Evolutionary conservation across 2,797 vertebrate species (phyloP), one percentile per base, ranked within the genome.

Genomic region (Cygnus olor): DNA sequence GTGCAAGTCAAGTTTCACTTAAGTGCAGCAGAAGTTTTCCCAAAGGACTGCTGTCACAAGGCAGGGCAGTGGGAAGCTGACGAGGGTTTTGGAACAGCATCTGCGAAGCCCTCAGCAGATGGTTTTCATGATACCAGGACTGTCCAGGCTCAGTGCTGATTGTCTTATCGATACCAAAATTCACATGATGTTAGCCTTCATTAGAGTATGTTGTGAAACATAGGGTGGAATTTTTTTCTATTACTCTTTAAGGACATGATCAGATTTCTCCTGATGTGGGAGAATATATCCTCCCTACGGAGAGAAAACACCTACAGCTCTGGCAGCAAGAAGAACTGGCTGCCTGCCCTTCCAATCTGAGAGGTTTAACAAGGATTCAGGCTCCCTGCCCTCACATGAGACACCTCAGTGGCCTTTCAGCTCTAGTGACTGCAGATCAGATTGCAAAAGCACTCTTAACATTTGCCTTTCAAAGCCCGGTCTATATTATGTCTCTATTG

Each of bases 1-100:
- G 80, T 81, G 88, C 90, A 95, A 97, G 92, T 94, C 80, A 83
- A 90, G 84, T 97, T 97, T 96, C 95, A 96, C 85, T 95, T 95
- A 69, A 79, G 42, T 83, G 85, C 80, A 30, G 96, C 79, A 95
- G 65, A 96, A 91, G 96, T 96, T 90, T 93, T 78, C 93, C 94
- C 93, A 64, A 69, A 80, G 95, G 96, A 80, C 44, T 66, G 32
- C 14, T 34, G 93, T 93, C 27, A 19, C 83, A 80, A 95, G 92
- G 70, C 90, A 96, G 72, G 86, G 86, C 88, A 89, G 88, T 44
- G 38, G 38, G 94, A 96, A 83, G 80, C 90, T 76, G 36, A 90
- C 4, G 5, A 73, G 44, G 21, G 64, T 81, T 97, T 81, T 85
- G 79, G 78, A 88, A 89, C n/a, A 34, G 61, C 61, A 68, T 70